A percentile compares a stretch with the other conserved stretches of the same genome.
phyloP scores from a whole-genome alignment of 2,888 invertebrate species.

The Magallana nippona region DNA sequence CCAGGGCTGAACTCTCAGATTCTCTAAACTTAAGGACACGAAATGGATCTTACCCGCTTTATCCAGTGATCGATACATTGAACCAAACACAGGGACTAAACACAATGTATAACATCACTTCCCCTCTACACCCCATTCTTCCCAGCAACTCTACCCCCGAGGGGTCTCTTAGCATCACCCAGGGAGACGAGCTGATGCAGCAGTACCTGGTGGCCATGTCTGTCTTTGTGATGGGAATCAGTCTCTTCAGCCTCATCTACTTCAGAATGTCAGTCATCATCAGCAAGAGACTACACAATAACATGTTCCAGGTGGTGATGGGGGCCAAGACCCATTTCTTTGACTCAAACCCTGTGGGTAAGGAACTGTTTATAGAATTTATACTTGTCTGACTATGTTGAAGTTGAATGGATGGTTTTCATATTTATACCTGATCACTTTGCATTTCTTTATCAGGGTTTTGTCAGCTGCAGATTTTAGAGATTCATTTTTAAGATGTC shows the following conservation, averaged over 20 bases:
- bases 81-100: neutral
- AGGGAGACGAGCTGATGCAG: neutral
- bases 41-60: too few relatives aligned
- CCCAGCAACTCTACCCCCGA: neutral
- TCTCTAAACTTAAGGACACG: neutral
- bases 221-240: neutral
- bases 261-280: slow-evolving; percentile 20
- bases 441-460: too few relatives aligned
- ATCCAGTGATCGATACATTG: neutral
- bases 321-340: slow-evolving; percentile 92
- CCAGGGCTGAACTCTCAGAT: slow-evolving; percentile 37
- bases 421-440: neutral
- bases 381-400: too few relatives aligned
- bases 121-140: neutral
- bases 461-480: too few relatives aligned
- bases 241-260: neutral
- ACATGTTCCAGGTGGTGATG: slow-evolving; percentile 89
- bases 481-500: too few relatives aligned
- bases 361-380: slow-evolving; percentile 64
- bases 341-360: slow-evolving; percentile 90
- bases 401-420: neutral
- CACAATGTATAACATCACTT: neutral
- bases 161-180: neutral
- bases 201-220: neutral
- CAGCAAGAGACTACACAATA: slow-evolving; percentile 88